Evolutionary conservation across 23 tunicate genomes (phyloP), one percentile per base, ranked within the genome.

Genomic region (Trididemnum nubilum): DNA sequence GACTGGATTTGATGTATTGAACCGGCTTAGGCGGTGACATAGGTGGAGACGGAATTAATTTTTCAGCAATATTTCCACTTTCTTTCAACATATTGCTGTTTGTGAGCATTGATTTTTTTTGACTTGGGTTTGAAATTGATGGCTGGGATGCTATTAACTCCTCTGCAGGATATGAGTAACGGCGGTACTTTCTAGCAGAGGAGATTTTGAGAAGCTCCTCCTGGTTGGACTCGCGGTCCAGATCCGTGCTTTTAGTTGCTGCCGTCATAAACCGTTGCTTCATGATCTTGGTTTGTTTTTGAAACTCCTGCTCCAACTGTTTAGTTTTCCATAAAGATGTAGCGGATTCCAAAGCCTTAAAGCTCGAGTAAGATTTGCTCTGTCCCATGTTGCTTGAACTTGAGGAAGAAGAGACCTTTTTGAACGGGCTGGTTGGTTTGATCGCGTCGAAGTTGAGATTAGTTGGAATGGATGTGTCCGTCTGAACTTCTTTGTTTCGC

Each of bases 401-500:
- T 5, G 37, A 7, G 3, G 29, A 61, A 15, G 67, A 21, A 24
- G 25, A 12, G 15, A 15, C 54, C n/a, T 61, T 61, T 4, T 21
- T 25, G 26, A 61, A 22, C 22, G 74, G 74, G 33, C 21, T 31
- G 18, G 28, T 38, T 9, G 19, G 7, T 39, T 40, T 73, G 25
- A 39, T 9, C 9, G 57, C 2, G 2, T 9, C 58, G 58, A 29
- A 12, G 38, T 24, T 32, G 9, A 34, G 35, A 2, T 28, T 15
- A 2, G 36, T 7, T 28, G 81, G 81, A 3, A 77, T 54, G 2
- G 81, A 29, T 22, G 66, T 77, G 1, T 34, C 51, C n/a, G 81
- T 77, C 54, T 77, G 81, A 27, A 77, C 81, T 2, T 36, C 26
- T 57, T 77, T 77, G 67, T 52, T 52, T 52, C 81, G 36, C 67